Base-by-base conservation (phyloP, 1,140 invertebrate genomes). In the Conus ventricosus region DNA sequence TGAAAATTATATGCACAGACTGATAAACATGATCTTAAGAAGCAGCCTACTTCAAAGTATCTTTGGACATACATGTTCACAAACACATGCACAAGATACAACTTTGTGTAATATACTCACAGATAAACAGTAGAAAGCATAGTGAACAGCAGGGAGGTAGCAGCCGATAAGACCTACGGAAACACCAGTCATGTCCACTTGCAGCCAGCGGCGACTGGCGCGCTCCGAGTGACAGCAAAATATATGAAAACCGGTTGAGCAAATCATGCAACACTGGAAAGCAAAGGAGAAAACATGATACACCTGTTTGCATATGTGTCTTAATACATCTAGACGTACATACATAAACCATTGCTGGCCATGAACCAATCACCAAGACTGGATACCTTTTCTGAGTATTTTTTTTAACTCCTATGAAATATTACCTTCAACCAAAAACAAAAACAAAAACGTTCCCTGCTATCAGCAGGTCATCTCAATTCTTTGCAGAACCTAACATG, bases 81-180 rank as follows among this genome's bases (percentile, higher is more conserved):
- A 75, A 1, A 75, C 4, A 25, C 67, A 75, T 75, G 11, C 39
- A 1, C 13, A 25, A 7, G 7, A 75, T n/a, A 75, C 67, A 27
- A 60, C 0, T 60, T 0, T 60, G 57, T 60, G 57, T 7, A n/a
- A 81, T 7, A 78, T 89, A 94, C 93, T 92, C 96, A 98, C 98
- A 95, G 97, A 96, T 93, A 98, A 97, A 95, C 98, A 99, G 97
- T 98, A 99, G 95, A 99, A 99, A 4, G 98, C 98, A 94, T 99
- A 99, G 95, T 99, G 99, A 90, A 99, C 97, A 84, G 98, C 98
- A 25, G 98, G 98, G 87, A 98, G 97, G 95, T 99, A 99, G 93
- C 99, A 99, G 51, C 98, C 98, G 85, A 99, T 96, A 85, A 99
- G 96, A 25, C 98, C 98, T 5, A 99, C 96, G 27, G 98, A 98